Evolutionary conservation across 2,797 vertebrate species (phyloP), one percentile per base, ranked within the genome.

Genomic region (Gymnodraco acuticeps): DNA sequence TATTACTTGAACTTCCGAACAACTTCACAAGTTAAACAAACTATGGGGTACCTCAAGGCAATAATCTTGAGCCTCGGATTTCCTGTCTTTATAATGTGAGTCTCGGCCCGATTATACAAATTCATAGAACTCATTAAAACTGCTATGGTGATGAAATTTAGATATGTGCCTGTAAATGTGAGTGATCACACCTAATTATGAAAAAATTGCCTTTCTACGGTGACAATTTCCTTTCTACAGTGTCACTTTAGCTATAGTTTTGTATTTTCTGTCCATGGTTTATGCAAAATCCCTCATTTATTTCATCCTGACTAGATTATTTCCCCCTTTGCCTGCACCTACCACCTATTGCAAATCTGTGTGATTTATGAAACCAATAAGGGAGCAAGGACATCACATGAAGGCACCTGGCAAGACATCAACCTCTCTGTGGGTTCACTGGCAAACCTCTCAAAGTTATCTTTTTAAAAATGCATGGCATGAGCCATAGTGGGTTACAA

Each of bases 361-460:
- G 17, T 41, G 38, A 71, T 62, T 73, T 50, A 43, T 31, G 46
- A 17, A 61, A 82, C 70, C 71, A 72, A 62, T 59, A 52, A 45
- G 16, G 16, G 45, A 20, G 41, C 48, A 56, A 41, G 20, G 43
- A 53, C 43, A 70, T 71, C 16, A 61, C 54, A 61, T 64, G 23
- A 62, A 56, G 14, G 52, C 55, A 70, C 13, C 14, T 72, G 77
- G 53, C 31, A 68, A 58, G 41, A 38, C 23, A 42, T 58, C 31
- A 54, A 50, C 2, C 14, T 10, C 27, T 52, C 31, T 54, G 27
- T 38, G 33, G 48, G 43, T 68, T 71, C 38, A 58, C 42, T 70
- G 60, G 33, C 50, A 55, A 64, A 71, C 10, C 19, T 64, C 42
- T 78, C 51, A 75, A 52, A 43, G 46, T 47, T 45, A 46, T 48